phyloP scores from a whole-genome alignment of 2,888 invertebrate genomes.

The Isoperla grammatica region DNA sequence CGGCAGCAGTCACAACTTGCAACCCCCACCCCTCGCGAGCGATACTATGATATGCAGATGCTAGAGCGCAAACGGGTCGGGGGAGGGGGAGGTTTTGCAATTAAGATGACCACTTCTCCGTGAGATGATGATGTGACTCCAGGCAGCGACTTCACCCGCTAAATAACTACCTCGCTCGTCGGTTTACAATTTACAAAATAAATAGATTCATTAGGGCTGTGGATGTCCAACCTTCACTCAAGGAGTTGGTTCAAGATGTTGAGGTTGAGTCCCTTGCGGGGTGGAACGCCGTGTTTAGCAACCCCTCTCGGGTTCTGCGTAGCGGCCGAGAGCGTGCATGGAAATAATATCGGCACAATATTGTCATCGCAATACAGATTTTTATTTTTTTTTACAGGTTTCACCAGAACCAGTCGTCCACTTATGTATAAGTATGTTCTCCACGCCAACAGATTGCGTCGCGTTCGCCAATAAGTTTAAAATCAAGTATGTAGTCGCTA shows the following conservation, averaged over 20 bases:
- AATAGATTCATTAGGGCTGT: background rate
- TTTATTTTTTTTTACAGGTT: too few species aligned
- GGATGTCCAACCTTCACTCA: too few species aligned
- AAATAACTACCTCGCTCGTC: background rate
- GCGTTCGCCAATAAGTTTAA: too few species aligned
- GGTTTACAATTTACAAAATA: background rate
- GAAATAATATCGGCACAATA: too few species aligned
- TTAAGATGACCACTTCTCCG: constrained; percentile 31
- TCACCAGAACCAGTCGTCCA: too few species aligned
- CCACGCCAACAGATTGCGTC: too few species aligned
- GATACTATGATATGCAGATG: constrained; percentile 27
- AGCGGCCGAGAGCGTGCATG: too few species aligned
- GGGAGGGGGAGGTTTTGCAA: constrained; percentile 25
- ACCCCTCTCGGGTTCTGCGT: background rate
- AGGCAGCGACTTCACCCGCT: background rate
- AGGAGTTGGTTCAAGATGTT: too few species aligned
- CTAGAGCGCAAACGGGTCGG: constrained; percentile 9
- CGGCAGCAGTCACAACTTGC: background rate
- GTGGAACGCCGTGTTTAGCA: background rate
- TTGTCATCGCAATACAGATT: too few species aligned
- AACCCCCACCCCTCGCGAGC: constrained; percentile 2
- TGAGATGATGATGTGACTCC: constrained; percentile 26
- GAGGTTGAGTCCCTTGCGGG: too few species aligned
- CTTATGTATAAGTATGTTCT: too few species aligned
- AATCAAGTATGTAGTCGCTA: too few species aligned